These are phyloP conservation scores for Leptopilina boulardi DNA, from an alignment of 1,140 invertebrate genomes.

Conservation along the genomic window DNA sequence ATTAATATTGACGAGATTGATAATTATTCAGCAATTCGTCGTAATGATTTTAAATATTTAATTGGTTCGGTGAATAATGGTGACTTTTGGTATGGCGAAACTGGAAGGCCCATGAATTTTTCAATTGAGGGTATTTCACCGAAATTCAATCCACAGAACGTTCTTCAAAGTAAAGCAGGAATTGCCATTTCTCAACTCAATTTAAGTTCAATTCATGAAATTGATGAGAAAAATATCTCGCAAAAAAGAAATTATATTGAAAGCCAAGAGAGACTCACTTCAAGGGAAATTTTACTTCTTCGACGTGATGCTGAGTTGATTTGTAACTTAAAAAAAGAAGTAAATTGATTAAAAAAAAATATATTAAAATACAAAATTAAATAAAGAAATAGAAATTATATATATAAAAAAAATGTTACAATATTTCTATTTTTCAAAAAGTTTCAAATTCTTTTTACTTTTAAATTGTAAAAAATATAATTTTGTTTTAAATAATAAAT, in stretches of 20 bases:
- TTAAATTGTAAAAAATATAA: not conserved
- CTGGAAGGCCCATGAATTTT: constrained; percentile 61
- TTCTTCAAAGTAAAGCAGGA: constrained; percentile 76
- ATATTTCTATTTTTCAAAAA: no score
- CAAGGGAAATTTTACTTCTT: constrained; percentile 65
- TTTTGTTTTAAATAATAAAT: not conserved
- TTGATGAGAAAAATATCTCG: not conserved
- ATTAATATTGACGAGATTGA: constrained; percentile 82
- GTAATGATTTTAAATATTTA: constrained; percentile 83
- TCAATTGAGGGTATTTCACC: constrained; percentile 51
- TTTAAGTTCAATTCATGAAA: constrained; percentile 68
- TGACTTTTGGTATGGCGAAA: constrained; percentile 80
- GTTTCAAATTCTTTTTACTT: constrained; percentile 35
- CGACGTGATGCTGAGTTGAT: constrained; percentile 72
- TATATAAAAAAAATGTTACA: no score
- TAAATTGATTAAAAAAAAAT: no score
- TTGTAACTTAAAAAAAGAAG: constrained; percentile 60
- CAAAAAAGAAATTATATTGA: not conserved
- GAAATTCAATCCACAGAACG: constrained; percentile 70
- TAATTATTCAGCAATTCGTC: not conserved
- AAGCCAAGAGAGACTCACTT: constrained; percentile 59
- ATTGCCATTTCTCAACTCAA: constrained; percentile 72
- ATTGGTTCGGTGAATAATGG: constrained; percentile 78
- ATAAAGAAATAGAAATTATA: no score
- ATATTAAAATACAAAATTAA: no score